A percentile compares a stretch with the other conserved stretches of the same genome.
Evolutionary conservation across 2,113 vertebrate genomes (phyloP).

Genomic region (Psophia crepitans): DNA sequence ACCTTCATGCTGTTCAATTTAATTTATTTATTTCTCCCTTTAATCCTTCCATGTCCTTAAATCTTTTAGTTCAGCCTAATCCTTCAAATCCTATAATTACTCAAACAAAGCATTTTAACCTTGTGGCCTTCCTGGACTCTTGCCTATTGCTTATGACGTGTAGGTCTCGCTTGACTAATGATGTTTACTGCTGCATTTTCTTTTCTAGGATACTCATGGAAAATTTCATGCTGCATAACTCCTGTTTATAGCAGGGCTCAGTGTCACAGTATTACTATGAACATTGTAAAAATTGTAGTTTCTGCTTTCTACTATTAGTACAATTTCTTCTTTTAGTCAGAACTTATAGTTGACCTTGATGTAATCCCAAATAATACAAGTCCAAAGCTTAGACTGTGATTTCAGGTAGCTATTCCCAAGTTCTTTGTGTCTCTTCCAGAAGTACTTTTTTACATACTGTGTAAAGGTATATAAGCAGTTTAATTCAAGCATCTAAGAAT

Average conservation of each 20-base stretch:
- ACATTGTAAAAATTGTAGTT: background rate
- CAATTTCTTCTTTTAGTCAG: background rate
- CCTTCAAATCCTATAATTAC: constrained; percentile 63
- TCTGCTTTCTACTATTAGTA: background rate
- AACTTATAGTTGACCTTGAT: background rate
- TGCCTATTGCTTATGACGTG: constrained; percentile 27
- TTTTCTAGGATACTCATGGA: constrained; percentile 13
- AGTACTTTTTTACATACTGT: background rate
- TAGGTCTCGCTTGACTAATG: constrained; percentile 45
- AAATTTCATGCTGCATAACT: background rate
- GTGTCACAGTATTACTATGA: background rate
- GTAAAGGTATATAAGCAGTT: background rate
- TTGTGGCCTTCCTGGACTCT: constrained; percentile 50
- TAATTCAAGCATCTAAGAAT: background rate
- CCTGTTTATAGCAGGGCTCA: background rate
- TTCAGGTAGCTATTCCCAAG: background rate
- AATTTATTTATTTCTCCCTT: constrained; percentile 47
- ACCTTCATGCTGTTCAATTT: background rate
- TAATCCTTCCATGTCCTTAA: constrained; percentile 56
- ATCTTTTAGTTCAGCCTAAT: constrained; percentile 41
- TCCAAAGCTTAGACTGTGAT: background rate
- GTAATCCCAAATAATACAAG: background rate
- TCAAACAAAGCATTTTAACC: constrained; percentile 66
- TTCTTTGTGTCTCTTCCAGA: background rate
- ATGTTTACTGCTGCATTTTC: constrained; percentile 30